Evolutionary conservation across 2,797 vertebrate genomes (phyloP).

Genomic region (Euthynnus affinis): DNA sequence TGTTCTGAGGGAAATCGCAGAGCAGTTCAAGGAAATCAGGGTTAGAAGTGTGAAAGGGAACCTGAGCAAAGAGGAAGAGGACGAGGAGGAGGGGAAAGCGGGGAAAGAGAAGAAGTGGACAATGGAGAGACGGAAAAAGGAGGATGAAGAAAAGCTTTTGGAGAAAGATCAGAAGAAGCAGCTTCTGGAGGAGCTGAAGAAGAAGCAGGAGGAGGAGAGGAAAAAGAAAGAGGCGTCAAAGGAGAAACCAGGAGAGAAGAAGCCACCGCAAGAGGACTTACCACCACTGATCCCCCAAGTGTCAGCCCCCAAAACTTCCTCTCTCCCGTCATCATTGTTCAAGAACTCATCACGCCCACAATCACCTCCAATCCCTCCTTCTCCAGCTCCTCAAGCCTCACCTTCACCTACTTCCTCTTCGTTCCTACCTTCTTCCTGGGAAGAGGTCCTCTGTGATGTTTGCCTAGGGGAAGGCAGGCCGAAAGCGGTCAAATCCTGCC

Average conservation of each 20-base stretch:
- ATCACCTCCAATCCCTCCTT: conserved; percentile 46
- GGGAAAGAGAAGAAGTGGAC: conserved; percentile 51
- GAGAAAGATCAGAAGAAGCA: conserved; percentile 65
- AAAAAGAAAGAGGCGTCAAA: conserved; percentile 33
- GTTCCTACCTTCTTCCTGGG: conserved; percentile 59
- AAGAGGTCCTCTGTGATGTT: conserved; percentile 84
- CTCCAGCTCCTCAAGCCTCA: conserved; percentile 43
- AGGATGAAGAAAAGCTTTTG: conserved; percentile 76
- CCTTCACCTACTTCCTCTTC: conserved; percentile 18
- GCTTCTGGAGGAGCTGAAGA: conserved; percentile 70
- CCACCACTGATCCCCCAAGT: conserved; percentile 64
- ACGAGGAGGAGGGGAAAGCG: conserved; percentile 17
- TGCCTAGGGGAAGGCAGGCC: conserved; percentile 79
- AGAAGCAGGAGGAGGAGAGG: conserved; percentile 59
- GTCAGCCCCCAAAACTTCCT: conserved; percentile 21
- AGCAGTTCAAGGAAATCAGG: conserved; percentile 87
- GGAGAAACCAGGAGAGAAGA: conserved; percentile 43
- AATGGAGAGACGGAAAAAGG: conserved; percentile 65
- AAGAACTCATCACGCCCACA: conserved; percentile 33
- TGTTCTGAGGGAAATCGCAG: conserved; percentile 85
- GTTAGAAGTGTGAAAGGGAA: conserved; percentile 53
- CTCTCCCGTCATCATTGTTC: conserved; percentile 18
- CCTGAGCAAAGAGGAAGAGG: neutral
- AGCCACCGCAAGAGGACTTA: conserved; percentile 55
- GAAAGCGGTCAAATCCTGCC: conserved; percentile 82